Percentiles rank a stretch among this genome's conserved stretches.
Conservation (phyloP, 2,113 vertebrate genomes). For the Campylomormyrus tamandua region DNA sequence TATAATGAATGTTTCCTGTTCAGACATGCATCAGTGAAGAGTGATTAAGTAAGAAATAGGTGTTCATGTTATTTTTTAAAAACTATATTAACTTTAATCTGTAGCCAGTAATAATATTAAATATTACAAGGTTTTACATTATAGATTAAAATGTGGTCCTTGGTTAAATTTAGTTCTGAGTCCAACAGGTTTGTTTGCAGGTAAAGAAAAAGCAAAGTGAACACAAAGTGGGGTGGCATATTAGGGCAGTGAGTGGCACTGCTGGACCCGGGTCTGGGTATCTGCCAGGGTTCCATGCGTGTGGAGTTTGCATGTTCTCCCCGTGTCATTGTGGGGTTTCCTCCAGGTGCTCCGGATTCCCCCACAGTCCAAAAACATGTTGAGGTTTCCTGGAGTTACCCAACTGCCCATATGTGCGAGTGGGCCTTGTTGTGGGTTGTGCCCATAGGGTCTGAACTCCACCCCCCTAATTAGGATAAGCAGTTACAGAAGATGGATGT, state of each 20-base stretch:
- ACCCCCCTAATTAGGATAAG: no score
- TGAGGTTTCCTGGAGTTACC: background rate
- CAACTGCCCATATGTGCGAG: background rate
- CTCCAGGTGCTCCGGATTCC: background rate
- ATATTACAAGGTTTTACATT: background rate
- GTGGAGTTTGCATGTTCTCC: no score
- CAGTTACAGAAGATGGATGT: no score
- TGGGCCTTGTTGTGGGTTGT: no score
- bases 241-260: no score
- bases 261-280: no score
- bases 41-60: background rate
- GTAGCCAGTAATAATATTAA: background rate
- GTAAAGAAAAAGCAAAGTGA: background rate
- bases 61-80: background rate
- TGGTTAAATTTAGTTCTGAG: background rate
- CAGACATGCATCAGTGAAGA: background rate
- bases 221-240: background rate
- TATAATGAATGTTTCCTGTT: background rate
- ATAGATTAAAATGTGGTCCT: background rate
- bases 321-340: background rate
- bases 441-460: no score
- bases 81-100: background rate
- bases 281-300: no score
- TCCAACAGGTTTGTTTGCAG: background rate
- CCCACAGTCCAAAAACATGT: background rate